A percentile compares a stretch with the other conserved stretches of the same genome.
Conservation (phyloP, 2,113 vertebrate genomes). For the Monopterus albus region DNA sequence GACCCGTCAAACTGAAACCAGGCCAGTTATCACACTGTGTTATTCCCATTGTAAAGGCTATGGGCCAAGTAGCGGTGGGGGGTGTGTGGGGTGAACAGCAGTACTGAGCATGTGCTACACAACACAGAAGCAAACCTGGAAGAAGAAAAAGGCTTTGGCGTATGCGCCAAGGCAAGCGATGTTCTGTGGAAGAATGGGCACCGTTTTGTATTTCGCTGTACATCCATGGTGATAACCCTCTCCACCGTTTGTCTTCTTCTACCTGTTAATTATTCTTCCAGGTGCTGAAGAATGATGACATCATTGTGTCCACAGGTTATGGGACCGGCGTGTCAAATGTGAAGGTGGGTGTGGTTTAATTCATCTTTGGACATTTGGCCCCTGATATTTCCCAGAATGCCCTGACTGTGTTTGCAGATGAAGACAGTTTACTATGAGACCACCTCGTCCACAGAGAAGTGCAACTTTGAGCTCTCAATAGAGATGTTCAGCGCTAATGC, state of each 20-base stretch:
- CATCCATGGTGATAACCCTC: no score
- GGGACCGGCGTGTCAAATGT: slow-evolving; percentile 87
- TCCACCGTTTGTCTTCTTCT: not conserved
- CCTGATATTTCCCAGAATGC: not conserved
- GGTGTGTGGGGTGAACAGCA: no score
- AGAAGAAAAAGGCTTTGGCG: no score
- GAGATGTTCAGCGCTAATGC: slow-evolving; percentile 27
- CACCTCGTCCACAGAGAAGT: slow-evolving; percentile 74
- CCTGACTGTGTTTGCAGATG: slow-evolving; percentile 78
- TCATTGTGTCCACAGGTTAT: slow-evolving; percentile 83
- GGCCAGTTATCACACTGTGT: no score
- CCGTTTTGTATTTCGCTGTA: no score
- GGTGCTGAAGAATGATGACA: slow-evolving; percentile 67
- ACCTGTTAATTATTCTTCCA: slow-evolving; percentile 25
- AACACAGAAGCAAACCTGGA: no score
- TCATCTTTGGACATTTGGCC: not conserved
- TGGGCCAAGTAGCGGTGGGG: no score
- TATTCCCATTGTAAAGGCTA: no score
- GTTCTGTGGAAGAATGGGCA: no score
- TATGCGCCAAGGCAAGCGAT: no score
- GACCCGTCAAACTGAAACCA: no score
- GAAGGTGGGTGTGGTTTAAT: slow-evolving; percentile 81
- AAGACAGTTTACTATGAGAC: slow-evolving; percentile 88
- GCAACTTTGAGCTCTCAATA: slow-evolving; percentile 85
- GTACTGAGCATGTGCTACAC: no score